phyloP scores from a whole-genome alignment of 2,888 invertebrate species.

The Anaspis maculata region DNA sequence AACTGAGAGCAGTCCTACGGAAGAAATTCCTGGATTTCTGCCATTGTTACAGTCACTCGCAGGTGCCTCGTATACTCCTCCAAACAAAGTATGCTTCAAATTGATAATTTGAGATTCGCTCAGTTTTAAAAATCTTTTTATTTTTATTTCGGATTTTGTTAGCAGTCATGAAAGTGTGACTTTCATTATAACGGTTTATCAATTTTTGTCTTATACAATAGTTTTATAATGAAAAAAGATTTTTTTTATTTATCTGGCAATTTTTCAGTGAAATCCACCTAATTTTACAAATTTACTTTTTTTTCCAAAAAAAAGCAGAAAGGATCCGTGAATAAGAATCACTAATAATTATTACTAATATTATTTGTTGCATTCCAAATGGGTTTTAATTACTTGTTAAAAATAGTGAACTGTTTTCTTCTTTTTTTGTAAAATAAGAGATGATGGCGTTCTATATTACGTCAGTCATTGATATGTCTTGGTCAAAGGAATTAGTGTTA shows the following conservation, averaged over 20 bases:
- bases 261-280: too few relatives aligned
- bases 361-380: constrained; percentile 42
- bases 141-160: constrained; percentile 16
- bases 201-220: background rate
- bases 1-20: constrained; percentile 72
- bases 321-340: too few relatives aligned
- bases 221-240: constrained; percentile 3
- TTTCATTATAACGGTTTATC: background rate
- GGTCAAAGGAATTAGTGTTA: too few relatives aligned
- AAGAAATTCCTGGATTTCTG: constrained; percentile 78
- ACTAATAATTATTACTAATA: too few relatives aligned
- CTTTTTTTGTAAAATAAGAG: too few relatives aligned
- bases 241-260: constrained; percentile 5
- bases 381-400: constrained; percentile 39
- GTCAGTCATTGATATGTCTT: too few relatives aligned
- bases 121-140: constrained; percentile 10
- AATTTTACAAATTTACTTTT: constrained; percentile 1
- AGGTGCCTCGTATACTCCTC: constrained; percentile 37
- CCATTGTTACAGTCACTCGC: constrained; percentile 44
- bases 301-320: too few relatives aligned
- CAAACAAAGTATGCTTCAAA: constrained; percentile 39
- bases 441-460: too few relatives aligned
- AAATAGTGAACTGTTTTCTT: too few relatives aligned
- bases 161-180: too few relatives aligned
- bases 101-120: constrained; percentile 18